Conservation (phyloP, 2,888 invertebrate species). For the Copidosoma aretas region DNA sequence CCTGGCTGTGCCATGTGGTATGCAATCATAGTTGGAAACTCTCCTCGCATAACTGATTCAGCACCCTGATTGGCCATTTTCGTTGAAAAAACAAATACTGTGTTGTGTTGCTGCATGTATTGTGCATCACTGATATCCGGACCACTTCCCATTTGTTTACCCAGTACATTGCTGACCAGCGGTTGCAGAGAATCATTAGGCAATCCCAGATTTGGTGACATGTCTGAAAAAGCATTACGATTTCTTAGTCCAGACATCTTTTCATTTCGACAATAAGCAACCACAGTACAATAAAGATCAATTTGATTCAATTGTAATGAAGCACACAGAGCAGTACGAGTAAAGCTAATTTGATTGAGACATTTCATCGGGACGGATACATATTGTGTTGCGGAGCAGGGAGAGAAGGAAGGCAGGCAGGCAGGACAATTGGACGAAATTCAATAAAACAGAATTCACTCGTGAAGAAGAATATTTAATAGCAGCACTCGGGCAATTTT, state of each 20-base stretch:
- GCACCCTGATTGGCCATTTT: constrained; percentile 93
- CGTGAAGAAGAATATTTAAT: no score
- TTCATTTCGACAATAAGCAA: neutral
- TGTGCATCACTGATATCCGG: constrained; percentile 81
- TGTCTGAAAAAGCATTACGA: constrained; percentile 45
- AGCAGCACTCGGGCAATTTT: no score
- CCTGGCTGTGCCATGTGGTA: constrained; percentile 95
- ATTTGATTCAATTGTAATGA: neutral
- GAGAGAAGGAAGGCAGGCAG: no score
- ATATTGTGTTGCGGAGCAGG: no score
- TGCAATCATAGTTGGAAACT: constrained; percentile 89
- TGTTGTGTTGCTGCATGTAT: constrained; percentile 95
- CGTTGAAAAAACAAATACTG: constrained; percentile 97
- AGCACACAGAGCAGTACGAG: neutral
- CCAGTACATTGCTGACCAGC: constrained; percentile 78
- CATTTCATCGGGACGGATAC: no score
- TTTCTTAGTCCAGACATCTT: neutral
- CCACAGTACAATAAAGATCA: neutral
- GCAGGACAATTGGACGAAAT: no score
- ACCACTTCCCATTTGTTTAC: constrained; percentile 75
- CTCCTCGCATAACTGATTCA: constrained; percentile 87
- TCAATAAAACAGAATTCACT: no score
- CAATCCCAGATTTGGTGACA: constrained; percentile 53
- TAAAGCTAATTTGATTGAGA: neutral
- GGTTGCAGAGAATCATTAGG: constrained; percentile 75